Conservation (phyloP, 1,140 invertebrate species). For the Meteorus sp. region DNA sequence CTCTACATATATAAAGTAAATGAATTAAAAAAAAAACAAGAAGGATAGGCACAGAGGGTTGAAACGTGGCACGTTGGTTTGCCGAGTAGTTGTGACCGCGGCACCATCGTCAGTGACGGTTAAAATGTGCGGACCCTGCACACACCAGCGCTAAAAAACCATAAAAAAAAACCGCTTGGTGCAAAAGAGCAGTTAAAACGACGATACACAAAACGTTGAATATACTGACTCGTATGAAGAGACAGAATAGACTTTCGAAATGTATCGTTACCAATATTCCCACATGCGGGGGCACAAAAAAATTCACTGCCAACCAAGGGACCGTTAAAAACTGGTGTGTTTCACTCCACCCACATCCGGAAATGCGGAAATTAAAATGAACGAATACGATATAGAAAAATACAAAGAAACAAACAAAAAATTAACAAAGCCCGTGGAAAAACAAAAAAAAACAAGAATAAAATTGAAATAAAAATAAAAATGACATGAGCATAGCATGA, state of each 20-base stretch:
- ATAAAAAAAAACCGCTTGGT: too few species aligned
- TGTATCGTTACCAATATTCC: slow-evolving; percentile 31
- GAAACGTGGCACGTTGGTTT: slow-evolving; percentile 25
- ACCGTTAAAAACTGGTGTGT: slow-evolving; percentile 18
- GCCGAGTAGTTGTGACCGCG: slow-evolving; percentile 22
- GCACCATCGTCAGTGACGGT: slow-evolving; percentile 12
- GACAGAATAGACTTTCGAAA: slow-evolving; percentile 18
- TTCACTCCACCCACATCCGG: slow-evolving; percentile 1
- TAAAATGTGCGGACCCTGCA: too few species aligned
- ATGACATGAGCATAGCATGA: too few species aligned
- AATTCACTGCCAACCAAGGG: background rate
- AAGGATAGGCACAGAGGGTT: slow-evolving; percentile 24
- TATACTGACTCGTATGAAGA: too few species aligned
- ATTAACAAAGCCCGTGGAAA: slow-evolving; percentile 14
- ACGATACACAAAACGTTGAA: too few species aligned
- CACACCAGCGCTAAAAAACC: too few species aligned
- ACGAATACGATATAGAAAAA: slow-evolving; percentile 27
- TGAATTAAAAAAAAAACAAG: slow-evolving; percentile 21
- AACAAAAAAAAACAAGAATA: background rate
- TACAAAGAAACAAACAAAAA: slow-evolving; percentile 28
- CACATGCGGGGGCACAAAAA: too few species aligned
- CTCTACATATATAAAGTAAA: too few species aligned
- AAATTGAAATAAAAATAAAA: background rate
- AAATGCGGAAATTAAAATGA: slow-evolving; percentile 43
- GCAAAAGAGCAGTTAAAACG: too few species aligned